Conservation (phyloP, 2,113 vertebrate genomes). For the Tetrao urogallus region DNA sequence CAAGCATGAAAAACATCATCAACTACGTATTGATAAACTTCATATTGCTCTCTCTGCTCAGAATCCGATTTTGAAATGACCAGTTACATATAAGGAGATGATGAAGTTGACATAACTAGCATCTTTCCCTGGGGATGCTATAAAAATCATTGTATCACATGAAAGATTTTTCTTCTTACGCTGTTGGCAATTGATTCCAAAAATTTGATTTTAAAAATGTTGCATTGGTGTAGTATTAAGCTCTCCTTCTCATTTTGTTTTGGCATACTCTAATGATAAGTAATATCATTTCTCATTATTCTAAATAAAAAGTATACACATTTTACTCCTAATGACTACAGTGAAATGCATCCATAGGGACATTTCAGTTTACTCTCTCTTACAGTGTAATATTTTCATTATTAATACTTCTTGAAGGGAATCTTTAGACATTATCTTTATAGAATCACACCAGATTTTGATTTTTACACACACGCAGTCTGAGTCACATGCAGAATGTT, state of each 20-base stretch:
- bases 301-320: slow-evolving; percentile 62
- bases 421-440: neutral
- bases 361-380: slow-evolving; percentile 48
- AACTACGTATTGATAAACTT: neutral
- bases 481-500: neutral
- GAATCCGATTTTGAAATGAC: neutral
- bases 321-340: slow-evolving; percentile 71
- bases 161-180: slow-evolving; percentile 48
- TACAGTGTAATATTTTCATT: slow-evolving; percentile 39
- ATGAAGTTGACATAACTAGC: neutral
- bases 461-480: neutral
- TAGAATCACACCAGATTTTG: neutral
- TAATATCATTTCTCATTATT: slow-evolving; percentile 59
- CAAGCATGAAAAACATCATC: neutral
- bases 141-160: slow-evolving; percentile 40
- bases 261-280: slow-evolving; percentile 14
- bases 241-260: slow-evolving; percentile 58
- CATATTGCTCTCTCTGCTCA: neutral
- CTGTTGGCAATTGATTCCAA: slow-evolving; percentile 58
- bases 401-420: slow-evolving; percentile 35
- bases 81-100: neutral
- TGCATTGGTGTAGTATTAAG: slow-evolving; percentile 41
- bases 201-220: slow-evolving; percentile 64
- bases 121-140: slow-evolving; percentile 11
- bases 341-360: slow-evolving; percentile 44